Percentiles rank a stretch among this genome's conserved stretches.
Evolutionary conservation across 1,140 invertebrate species (phyloP).

Genomic region (Drosophila hydei): DNA sequence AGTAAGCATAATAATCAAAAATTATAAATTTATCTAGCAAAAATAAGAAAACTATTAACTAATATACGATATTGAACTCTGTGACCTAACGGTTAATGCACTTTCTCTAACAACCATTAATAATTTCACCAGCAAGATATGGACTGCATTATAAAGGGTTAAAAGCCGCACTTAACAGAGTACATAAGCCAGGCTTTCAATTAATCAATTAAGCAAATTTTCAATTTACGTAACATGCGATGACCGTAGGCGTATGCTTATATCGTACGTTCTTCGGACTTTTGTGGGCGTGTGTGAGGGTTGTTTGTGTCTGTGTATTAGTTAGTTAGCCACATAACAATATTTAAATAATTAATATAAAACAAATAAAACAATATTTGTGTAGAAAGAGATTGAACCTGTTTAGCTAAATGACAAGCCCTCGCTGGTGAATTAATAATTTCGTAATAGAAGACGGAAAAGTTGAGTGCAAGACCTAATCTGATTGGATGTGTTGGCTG

Average conservation of each 20-base stretch:
- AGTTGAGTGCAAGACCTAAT: constrained; percentile 98
- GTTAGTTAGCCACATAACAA: constrained; percentile 61
- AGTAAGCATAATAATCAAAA: constrained; percentile 22
- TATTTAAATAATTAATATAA: constrained; percentile 42
- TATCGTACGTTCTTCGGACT: constrained; percentile 1
- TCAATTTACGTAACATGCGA: constrained; percentile 24
- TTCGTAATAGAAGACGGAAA: constrained; percentile 99
- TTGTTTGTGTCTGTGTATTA: constrained; percentile 7
- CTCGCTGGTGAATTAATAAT: constrained; percentile 98
- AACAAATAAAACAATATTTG: constrained; percentile 29
- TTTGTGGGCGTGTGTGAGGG: too few relatives aligned
- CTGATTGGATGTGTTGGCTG: constrained; percentile 98
- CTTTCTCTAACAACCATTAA: constrained; percentile 42
- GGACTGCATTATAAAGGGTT: constrained; percentile 29
- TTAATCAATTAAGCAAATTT: constrained; percentile 3
- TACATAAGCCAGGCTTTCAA: constrained; percentile 20
- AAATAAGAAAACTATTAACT: constrained; percentile 14
- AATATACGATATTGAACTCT: constrained; percentile 12
- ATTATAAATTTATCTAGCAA: constrained; percentile 13
- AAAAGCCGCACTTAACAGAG: constrained; percentile 17
- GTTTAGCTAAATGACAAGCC: constrained; percentile 98
- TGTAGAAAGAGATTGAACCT: constrained; percentile 87
- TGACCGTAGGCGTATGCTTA: not conserved
- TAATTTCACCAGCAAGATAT: constrained; percentile 51
- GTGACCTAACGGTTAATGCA: constrained; percentile 42